A percentile compares a stretch with the other conserved stretches of the same genome.
phyloP scores from a whole-genome alignment of 1,140 invertebrate genomes.

The Caenorhabditis latens region DNA sequence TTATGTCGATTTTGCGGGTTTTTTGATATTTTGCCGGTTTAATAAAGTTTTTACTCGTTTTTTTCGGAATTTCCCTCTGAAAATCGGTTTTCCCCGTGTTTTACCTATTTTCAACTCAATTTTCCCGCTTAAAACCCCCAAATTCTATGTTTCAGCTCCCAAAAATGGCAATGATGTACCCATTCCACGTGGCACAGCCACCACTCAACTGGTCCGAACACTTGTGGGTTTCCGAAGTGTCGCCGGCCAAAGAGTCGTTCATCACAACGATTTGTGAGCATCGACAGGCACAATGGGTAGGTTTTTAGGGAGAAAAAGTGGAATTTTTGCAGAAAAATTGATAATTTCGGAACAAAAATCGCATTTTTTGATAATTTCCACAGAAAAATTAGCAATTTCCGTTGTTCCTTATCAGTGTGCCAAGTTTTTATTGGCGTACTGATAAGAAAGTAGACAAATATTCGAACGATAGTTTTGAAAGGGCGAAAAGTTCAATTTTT shows the following conservation, averaged over 20 bases:
- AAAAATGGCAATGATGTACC: conserved; percentile 57
- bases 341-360: no score
- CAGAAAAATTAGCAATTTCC: no score
- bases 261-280: conserved; percentile 41
- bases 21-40: background rate
- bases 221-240: conserved; percentile 29
- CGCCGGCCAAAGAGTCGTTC: conserved; percentile 37
- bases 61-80: background rate
- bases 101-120: background rate
- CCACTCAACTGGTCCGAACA: conserved; percentile 56
- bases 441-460: background rate
- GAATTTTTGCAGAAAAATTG: no score
- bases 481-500: no score
- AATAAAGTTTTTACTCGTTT: background rate
- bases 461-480: background rate
- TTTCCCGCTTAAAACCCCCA: background rate
- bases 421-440: no score
- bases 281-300: conserved; percentile 32
- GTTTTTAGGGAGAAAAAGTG: no score
- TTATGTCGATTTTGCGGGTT: background rate
- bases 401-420: no score
- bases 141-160: background rate
- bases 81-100: background rate
- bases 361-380: no score
- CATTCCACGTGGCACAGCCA: conserved; percentile 49